Percentiles rank a stretch among this genome's conserved stretches.
phyloP scores from a whole-genome alignment of 2,797 vertebrate species.

The Percopsis omiscomaycus region DNA sequence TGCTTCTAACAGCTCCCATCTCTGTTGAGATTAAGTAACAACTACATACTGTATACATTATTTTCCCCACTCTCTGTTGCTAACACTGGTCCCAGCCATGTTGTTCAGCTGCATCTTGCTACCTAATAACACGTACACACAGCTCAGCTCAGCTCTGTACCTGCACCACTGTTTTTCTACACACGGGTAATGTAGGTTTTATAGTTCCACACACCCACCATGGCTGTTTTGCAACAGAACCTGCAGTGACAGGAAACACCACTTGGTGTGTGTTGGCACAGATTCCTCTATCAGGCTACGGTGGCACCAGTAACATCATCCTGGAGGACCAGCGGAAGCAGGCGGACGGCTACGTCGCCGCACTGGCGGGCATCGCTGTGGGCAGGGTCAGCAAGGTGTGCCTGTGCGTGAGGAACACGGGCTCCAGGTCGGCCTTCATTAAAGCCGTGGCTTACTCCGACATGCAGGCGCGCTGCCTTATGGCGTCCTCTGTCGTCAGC shows the following conservation, averaged over 20 bases:
- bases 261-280: constrained; percentile 45
- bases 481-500: constrained; percentile 80
- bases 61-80: not conserved
- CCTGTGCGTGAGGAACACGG: constrained; percentile 86
- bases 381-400: constrained; percentile 79
- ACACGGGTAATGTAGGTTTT: not conserved
- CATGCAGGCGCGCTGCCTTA: constrained; percentile 67
- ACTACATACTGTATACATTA: too few relatives aligned
- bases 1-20: not conserved
- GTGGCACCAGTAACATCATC: constrained; percentile 91
- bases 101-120: not conserved
- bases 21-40: too few relatives aligned
- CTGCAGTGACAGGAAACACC: too few relatives aligned
- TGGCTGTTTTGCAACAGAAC: too few relatives aligned
- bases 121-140: not conserved
- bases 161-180: not conserved
- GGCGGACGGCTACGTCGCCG: constrained; percentile 84
- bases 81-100: not conserved
- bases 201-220: not conserved
- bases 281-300: constrained; percentile 96
- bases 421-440: constrained; percentile 90
- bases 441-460: constrained; percentile 85
- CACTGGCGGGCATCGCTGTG: constrained; percentile 70
- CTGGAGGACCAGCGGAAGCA: constrained; percentile 89
- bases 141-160: not conserved